phyloP scores from a whole-genome alignment of 2,113 vertebrate genomes.

The Saiga tatarica region DNA sequence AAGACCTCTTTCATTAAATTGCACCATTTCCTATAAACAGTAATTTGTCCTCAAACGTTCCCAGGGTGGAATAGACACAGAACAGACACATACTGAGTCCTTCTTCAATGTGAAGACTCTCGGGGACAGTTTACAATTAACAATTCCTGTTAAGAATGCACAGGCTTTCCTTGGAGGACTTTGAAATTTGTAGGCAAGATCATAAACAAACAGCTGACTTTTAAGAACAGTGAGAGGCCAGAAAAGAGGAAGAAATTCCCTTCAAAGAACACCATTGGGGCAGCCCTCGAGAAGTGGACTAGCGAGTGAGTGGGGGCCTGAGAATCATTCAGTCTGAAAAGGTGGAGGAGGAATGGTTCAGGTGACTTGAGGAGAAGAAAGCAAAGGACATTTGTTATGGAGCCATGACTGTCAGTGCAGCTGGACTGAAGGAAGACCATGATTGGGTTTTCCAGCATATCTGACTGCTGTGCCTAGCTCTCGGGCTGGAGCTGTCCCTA shows the following conservation, averaged over 20 bases:
- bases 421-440: neutral
- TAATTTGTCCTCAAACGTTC: conserved; percentile 30
- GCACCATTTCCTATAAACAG: neutral
- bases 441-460: neutral
- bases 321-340: neutral
- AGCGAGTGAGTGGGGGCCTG: accelerated
- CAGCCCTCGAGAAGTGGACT: neutral
- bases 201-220: neutral
- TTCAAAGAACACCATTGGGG: neutral
- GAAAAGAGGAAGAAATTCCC: neutral
- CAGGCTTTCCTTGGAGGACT: neutral
- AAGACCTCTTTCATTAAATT: neutral
- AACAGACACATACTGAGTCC: neutral
- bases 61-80: neutral
- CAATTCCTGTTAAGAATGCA: neutral
- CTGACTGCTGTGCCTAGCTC: neutral
- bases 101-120: neutral
- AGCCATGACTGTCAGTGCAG: no score
- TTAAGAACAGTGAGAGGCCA: neutral
- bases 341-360: neutral
- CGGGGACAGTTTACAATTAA: neutral
- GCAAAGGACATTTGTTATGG: neutral
- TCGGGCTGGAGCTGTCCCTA: neutral
- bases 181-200: neutral
- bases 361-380: neutral